A percentile compares a stretch with the other conserved stretches of the same genome.
phyloP scores from a whole-genome alignment of 1,140 invertebrate species.

The Helicoverpa zea region DNA sequence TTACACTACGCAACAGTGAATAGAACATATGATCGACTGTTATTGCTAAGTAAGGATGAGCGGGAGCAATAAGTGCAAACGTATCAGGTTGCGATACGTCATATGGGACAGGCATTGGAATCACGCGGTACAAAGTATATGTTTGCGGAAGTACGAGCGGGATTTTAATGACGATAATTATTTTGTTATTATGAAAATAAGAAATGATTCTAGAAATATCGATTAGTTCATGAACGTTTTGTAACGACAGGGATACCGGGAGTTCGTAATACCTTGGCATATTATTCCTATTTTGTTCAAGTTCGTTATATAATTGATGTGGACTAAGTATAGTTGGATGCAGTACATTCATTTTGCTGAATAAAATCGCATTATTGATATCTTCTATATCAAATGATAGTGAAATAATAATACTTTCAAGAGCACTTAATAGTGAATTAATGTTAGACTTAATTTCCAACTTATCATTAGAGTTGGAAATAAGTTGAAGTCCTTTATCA shows the following conservation, averaged over 20 bases:
- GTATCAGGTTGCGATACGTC: constrained; percentile 1
- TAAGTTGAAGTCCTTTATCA: too few relatives aligned
- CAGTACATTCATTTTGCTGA: constrained; percentile 42
- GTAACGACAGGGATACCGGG: not conserved
- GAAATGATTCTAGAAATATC: not conserved
- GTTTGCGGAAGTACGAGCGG: not conserved
- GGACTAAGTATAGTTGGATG: constrained; percentile 47
- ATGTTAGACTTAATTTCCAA: not conserved
- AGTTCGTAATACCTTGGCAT: constrained; percentile 16
- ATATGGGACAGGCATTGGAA: constrained; percentile 1
- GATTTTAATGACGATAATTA: constrained; percentile 1
- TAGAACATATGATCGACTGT: constrained; percentile 16
- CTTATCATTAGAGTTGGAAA: not conserved
- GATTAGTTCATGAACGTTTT: constrained; percentile 4
- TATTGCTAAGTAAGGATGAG: constrained; percentile 7
- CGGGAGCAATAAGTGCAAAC: not conserved
- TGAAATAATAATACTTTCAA: constrained; percentile 27
- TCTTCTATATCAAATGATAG: constrained; percentile 44
- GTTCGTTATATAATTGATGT: constrained; percentile 46
- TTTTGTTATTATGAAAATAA: constrained; percentile 16
- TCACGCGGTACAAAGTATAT: not conserved
- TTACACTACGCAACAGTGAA: not conserved
- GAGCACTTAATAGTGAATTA: not conserved
- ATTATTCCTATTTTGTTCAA: constrained; percentile 43
- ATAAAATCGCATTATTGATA: constrained; percentile 43